Evolutionary conservation across 2,888 invertebrate genomes (phyloP), one percentile per base, ranked within the genome.

Genomic region (Cheilosia soror): DNA sequence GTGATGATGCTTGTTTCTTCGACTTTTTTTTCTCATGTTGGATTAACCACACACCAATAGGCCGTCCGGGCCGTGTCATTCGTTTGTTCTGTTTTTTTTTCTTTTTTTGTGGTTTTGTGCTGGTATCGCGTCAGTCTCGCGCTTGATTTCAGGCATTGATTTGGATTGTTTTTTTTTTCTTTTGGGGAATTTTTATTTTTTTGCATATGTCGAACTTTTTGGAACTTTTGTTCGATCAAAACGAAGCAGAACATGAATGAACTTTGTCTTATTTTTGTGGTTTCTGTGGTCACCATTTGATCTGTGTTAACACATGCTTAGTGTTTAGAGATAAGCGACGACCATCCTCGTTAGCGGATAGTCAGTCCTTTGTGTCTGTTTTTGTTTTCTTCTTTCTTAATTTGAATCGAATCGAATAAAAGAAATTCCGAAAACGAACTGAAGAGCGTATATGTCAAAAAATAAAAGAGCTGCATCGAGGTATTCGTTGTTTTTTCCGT

Each of bases 291-390:
- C 75, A 75, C 75, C 69, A 76, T 84, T 84, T 80, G 84, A 84
- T 79, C 75, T 60, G 79, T 84, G 84, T 84, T 84, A 84, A 84
- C 84, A 84, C 75, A 84, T 84, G 84, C 84, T 84, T 84, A 79
- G 84, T 69, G 71, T 84, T 79, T 84, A 84, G 84, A 84, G 84
- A 84, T 84, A 84, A 84, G 80, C 75, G 75, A 68, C 33, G 72
- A 40, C 69, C 83, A 69, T 76, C 75, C 84, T 83, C 78, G 83
- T 83, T 83, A 83, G 78, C 37, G 63, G 62, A 63, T 25, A 68
- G 33, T 42, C 49, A 62, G n/a, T 51, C 42, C 49, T 76, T 76
- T 66, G 55, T 37, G 44, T 47, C 5, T 29, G 11, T n/a, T 37
- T 13, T 31, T 27, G 27, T 27, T 77, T 62, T 66, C 65, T 13